These are phyloP conservation scores for Nannospalax galili DNA, from an alignment of 2,113 vertebrate species.

Conservation along the genomic window DNA sequence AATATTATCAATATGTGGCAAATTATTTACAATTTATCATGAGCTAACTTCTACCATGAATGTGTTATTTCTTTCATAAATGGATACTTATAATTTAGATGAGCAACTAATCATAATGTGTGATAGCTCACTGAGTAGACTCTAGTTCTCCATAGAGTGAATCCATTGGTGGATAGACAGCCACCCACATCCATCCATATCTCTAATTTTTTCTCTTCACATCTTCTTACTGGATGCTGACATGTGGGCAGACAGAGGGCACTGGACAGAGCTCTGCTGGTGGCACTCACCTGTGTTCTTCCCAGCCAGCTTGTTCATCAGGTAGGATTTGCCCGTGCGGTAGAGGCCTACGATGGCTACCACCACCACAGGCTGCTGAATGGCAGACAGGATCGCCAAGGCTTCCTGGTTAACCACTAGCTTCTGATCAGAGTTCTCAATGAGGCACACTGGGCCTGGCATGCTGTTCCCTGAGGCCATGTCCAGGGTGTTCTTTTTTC, in stretches of 20 bases:
- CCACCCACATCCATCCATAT: background rate
- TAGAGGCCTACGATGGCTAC: background rate
- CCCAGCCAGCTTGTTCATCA: constrained; percentile 79
- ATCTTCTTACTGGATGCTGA: too few relatives aligned
- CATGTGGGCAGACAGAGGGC: background rate
- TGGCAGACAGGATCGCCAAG: background rate
- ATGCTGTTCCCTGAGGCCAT: constrained; percentile 4
- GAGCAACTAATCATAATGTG: background rate
- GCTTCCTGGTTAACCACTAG: background rate
- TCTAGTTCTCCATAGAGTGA: background rate
- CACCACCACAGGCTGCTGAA: constrained; percentile 65
- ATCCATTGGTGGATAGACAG: background rate
- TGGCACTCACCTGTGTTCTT: constrained; percentile 45
- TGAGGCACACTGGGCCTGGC: background rate
- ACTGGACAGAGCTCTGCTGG: background rate
- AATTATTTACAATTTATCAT: background rate
- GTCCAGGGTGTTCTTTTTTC: background rate
- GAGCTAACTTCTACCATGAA: background rate
- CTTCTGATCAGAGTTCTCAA: background rate
- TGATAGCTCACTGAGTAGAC: background rate
- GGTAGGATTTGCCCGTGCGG: constrained; percentile 70
- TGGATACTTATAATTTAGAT: background rate
- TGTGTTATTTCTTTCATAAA: background rate
- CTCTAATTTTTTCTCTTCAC: background rate
- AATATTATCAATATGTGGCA: too few relatives aligned